These are phyloP conservation scores for Maconellicoccus hirsutus DNA, from an alignment of 1,140 invertebrate species.

Conservation along the genomic window DNA sequence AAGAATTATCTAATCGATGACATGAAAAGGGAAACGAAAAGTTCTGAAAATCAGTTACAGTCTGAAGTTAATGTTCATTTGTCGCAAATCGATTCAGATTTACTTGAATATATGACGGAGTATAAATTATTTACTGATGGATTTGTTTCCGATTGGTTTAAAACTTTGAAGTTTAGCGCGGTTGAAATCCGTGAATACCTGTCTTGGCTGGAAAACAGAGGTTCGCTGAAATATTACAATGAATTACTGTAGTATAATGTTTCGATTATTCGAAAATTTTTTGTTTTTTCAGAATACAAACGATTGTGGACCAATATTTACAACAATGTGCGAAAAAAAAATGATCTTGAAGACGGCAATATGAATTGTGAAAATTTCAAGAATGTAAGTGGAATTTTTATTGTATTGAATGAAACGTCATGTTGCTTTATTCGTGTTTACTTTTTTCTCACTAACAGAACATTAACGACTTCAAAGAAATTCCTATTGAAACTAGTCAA, in stretches of 20 bases:
- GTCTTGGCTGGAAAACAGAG: not conserved
- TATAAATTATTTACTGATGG: slow-evolving; percentile 3
- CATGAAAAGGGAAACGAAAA: not conserved
- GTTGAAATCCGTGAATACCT: not conserved
- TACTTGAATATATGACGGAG: not conserved
- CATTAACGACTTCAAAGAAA: not conserved
- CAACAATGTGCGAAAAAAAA: not conserved
- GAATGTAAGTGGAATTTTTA: not conserved
- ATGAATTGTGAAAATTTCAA: not conserved
- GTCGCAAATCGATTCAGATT: slow-evolving; percentile 3
- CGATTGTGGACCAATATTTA: not conserved
- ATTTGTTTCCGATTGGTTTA: not conserved
- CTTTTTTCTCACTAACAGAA: not conserved
- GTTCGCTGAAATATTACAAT: not conserved
- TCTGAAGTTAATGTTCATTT: not conserved
- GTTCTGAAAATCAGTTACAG: not conserved
- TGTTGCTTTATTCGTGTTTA: not conserved
- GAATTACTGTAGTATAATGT: not conserved
- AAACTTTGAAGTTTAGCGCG: not conserved
- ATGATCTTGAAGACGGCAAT: not conserved
- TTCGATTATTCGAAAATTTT: not conserved
- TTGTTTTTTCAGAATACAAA: not conserved
- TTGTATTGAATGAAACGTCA: no score
- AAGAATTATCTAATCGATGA: not conserved
- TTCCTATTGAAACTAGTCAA: not conserved